A percentile compares a stretch with the other conserved stretches of the same genome.
Evolutionary conservation across 2,888 invertebrate species (phyloP).

Genomic region (Drosophila testacea): DNA sequence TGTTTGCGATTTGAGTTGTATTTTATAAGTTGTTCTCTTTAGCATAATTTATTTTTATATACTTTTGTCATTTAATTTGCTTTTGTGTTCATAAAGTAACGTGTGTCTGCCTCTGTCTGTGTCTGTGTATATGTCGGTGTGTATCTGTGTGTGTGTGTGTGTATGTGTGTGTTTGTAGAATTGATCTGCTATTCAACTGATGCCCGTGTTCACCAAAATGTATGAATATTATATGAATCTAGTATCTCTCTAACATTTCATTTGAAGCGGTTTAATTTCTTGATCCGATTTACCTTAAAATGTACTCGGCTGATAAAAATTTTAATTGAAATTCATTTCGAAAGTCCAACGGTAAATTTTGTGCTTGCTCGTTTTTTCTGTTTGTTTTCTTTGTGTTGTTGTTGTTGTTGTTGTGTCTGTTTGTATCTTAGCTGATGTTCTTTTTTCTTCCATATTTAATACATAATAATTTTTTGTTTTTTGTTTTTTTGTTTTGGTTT

Average conservation of each 20-base stretch:
- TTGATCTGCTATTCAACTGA: conserved; percentile 42
- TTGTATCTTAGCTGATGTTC: conserved; percentile 47
- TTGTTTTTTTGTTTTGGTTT: conserved; percentile 51
- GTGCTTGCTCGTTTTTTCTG: conserved; percentile 51
- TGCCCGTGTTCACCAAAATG: conserved; percentile 30
- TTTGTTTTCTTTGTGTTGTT: conserved; percentile 43
- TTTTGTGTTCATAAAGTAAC: conserved; percentile 82
- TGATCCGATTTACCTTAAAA: conserved; percentile 57
- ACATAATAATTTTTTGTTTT: conserved; percentile 62
- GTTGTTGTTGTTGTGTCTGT: conserved; percentile 37
- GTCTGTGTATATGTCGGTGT: conserved; percentile 39
- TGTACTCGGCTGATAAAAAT: conserved; percentile 66
- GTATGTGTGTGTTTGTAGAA: conserved; percentile 37
- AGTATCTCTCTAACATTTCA: conserved; percentile 27
- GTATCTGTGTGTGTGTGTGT: conserved; percentile 28
- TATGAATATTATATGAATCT: conserved; percentile 41
- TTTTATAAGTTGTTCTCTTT: conserved; percentile 73
- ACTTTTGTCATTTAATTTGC: conserved; percentile 80
- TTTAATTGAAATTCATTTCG: conserved; percentile 42
- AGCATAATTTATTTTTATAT: conserved; percentile 81
- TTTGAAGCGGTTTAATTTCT: conserved; percentile 51
- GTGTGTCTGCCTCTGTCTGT: conserved; percentile 75
- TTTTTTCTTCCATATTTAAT: conserved; percentile 64
- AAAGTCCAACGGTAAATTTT: conserved; percentile 69
- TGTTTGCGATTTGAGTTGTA: conserved; percentile 58